These are phyloP conservation scores for Meloidogyne floridensis DNA, from an alignment of 1,140 invertebrate genomes.

Conservation along the genomic window DNA sequence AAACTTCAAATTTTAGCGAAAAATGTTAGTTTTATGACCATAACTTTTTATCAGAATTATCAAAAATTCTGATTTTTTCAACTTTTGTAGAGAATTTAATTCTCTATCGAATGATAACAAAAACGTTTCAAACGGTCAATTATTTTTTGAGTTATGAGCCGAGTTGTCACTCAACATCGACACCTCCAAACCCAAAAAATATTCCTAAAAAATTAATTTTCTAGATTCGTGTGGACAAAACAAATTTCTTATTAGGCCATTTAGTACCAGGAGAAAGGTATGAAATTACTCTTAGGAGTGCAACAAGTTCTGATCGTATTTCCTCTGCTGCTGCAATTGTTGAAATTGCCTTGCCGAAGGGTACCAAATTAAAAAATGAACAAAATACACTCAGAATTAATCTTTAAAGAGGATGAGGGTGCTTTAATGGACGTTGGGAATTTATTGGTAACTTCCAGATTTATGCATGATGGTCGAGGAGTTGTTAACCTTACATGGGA, in stretches of 20 bases:
- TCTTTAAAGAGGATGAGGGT: slow-evolving; percentile 38
- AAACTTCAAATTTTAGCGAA: no score
- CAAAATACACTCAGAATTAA: no score
- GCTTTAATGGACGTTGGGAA: slow-evolving; percentile 65
- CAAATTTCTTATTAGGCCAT: slow-evolving; percentile 55
- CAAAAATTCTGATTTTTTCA: background rate
- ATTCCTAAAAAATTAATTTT: slow-evolving; percentile 25
- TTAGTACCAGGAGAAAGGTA: slow-evolving; percentile 61
- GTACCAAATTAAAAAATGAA: slow-evolving; percentile 25
- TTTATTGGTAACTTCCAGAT: slow-evolving; percentile 59
- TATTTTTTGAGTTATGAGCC: no score
- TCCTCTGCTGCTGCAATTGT: slow-evolving; percentile 64
- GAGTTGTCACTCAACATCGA: no score
- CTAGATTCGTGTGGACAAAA: slow-evolving; percentile 54
- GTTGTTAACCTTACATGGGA: slow-evolving; percentile 65
- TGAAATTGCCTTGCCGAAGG: slow-evolving; percentile 61
- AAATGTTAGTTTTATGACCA: background rate
- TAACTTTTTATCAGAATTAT: background rate
- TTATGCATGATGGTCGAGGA: slow-evolving; percentile 53
- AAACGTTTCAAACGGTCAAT: no score
- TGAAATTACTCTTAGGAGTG: slow-evolving; percentile 63
- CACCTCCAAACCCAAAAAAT: no score
- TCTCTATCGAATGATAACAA: no score
- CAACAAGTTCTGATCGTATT: slow-evolving; percentile 41
- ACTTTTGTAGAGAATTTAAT: no score